A percentile compares a stretch with the other conserved stretches of the same genome.
phyloP scores from a whole-genome alignment of 2,113 vertebrate species.

The Oryzias javanicus region DNA sequence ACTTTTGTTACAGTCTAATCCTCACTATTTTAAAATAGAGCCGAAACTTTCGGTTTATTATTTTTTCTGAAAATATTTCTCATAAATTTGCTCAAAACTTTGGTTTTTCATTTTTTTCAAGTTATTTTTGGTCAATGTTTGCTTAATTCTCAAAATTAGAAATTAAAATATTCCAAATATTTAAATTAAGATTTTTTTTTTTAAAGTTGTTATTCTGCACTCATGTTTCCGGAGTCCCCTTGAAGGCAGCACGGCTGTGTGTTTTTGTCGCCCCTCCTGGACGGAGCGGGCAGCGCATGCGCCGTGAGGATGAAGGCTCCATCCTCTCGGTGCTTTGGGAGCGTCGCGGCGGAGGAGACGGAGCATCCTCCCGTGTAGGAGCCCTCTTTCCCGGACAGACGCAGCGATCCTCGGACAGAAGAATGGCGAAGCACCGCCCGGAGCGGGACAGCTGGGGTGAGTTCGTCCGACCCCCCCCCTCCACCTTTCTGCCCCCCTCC shows the following conservation, averaged over 20 bases:
- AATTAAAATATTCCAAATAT: too few species aligned
- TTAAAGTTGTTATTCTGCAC: fast-evolving
- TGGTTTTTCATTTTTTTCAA: too few species aligned
- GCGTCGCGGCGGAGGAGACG: conserved; percentile 68
- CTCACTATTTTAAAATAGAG: too few species aligned
- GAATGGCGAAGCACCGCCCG: conserved; percentile 84
- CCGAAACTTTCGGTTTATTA: too few species aligned
- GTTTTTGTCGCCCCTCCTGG: conserved; percentile 27
- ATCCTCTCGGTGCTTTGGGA: conserved; percentile 67
- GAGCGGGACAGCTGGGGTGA: conserved; percentile 94
- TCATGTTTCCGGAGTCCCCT: not conserved
- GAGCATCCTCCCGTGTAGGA: conserved; percentile 66
- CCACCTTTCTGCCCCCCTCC: conserved; percentile 10
- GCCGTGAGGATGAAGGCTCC: conserved; percentile 56
- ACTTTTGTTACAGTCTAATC: too few species aligned
- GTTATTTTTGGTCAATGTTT: too few species aligned
- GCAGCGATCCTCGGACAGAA: conserved; percentile 41
- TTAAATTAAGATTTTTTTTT: too few species aligned
- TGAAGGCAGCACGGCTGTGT: conserved; percentile 23
- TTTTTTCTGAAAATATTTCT: too few species aligned
- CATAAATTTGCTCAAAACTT: too few species aligned
- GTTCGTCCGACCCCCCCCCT: conserved; percentile 62
- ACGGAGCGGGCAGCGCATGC: not conserved
- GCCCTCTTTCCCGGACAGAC: conserved; percentile 27
- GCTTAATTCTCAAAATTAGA: too few species aligned